phyloP scores from a whole-genome alignment of 2,113 vertebrate genomes.

The Cromileptes altivelis region DNA sequence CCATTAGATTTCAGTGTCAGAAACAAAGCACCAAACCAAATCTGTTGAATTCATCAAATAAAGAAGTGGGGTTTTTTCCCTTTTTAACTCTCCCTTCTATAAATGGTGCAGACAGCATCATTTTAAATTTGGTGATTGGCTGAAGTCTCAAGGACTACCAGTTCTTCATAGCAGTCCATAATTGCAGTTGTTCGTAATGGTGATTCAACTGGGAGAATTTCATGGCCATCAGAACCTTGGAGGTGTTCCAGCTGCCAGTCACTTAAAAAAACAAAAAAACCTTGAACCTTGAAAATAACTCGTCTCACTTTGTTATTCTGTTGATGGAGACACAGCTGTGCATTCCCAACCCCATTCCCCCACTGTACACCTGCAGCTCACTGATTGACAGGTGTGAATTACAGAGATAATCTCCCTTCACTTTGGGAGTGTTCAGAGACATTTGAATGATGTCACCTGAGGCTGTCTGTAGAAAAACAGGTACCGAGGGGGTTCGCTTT shows the following conservation, averaged over 20 bases:
- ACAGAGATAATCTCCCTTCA: constrained; percentile 58
- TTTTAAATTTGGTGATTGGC: constrained; percentile 10
- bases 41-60: background rate
- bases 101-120: background rate
- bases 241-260: constrained; percentile 16
- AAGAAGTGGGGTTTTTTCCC: too few relatives aligned
- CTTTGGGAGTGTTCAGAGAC: constrained; percentile 46
- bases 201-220: background rate
- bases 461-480: constrained; percentile 35
- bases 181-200: background rate
- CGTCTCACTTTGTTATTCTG: constrained; percentile 13
- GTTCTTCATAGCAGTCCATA: background rate
- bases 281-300: constrained; percentile 18
- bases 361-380: constrained; percentile 56
- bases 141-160: background rate
- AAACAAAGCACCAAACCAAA: background rate
- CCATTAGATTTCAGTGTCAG: background rate
- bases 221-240: constrained; percentile 15
- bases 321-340: constrained; percentile 48
- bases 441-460: constrained; percentile 58
- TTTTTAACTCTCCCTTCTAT: background rate
- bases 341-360: constrained; percentile 3
- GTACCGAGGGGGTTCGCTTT: background rate
- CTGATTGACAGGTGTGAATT: constrained; percentile 69
- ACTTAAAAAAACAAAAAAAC: constrained; percentile 4